Percentiles rank a stretch among this genome's conserved stretches.
These are phyloP conservation scores for Rhynchotus rufescens DNA, from an alignment of 2,797 vertebrate genomes.

Conservation along the genomic window DNA sequence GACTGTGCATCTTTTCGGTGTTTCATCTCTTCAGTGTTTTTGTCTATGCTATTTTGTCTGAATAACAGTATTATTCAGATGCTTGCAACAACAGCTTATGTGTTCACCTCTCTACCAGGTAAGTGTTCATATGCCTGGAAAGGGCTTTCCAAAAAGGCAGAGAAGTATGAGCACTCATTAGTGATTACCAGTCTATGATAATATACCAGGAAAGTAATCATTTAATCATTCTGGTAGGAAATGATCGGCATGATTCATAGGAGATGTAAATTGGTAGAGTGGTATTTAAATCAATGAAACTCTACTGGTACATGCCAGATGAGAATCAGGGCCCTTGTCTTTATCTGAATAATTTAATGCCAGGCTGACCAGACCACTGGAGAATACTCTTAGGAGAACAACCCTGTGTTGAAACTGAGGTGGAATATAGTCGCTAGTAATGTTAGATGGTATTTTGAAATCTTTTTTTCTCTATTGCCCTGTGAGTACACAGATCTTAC, in stretches of 20 bases:
- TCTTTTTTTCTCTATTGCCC: not conserved
- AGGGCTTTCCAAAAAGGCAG: conserved; percentile 23
- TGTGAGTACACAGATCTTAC: not conserved
- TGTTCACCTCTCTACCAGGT: not conserved
- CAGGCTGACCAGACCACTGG: conserved; percentile 21
- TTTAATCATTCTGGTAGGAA: conserved; percentile 51
- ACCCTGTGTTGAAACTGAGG: not conserved
- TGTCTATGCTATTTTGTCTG: not conserved
- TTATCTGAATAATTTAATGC: conserved; percentile 54
- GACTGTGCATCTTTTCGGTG: not conserved
- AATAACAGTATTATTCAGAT: not conserved
- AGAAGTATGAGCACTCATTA: conserved; percentile 39
- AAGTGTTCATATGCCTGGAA: not conserved
- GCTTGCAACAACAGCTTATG: not conserved
- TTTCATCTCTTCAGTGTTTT: not conserved
- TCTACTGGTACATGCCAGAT: not conserved
- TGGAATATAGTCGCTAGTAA: not conserved
- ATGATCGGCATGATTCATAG: conserved; percentile 26
- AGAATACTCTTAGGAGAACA: conserved; percentile 22
- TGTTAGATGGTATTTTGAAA: not conserved
- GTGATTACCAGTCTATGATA: conserved; percentile 45
- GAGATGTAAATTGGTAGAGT: conserved; percentile 23
- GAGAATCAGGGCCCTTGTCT: conserved; percentile 33
- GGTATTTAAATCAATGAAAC: conserved; percentile 50
- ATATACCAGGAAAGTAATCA: conserved; percentile 54